These are phyloP conservation scores for Lycocerus yunnanus DNA, from an alignment of 2,888 invertebrate species.

Conservation along the genomic window DNA sequence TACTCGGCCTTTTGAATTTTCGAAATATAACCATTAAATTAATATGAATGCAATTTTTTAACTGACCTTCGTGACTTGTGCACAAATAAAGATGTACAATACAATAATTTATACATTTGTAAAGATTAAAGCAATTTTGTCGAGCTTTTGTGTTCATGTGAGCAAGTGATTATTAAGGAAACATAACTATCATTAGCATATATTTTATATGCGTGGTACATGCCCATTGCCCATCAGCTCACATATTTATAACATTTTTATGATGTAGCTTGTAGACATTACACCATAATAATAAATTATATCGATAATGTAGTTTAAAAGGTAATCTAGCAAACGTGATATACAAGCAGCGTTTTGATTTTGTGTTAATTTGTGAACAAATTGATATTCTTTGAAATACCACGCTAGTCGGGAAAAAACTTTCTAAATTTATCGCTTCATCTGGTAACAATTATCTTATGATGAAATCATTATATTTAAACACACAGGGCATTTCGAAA, in stretches of 20 bases:
- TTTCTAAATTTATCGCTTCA: background rate
- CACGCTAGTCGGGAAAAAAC: background rate
- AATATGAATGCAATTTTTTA: background rate
- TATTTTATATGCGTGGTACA: background rate
- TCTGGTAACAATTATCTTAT: constrained; percentile 8
- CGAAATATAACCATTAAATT: too few relatives aligned
- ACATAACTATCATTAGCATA: constrained; percentile 2
- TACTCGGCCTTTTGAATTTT: too few relatives aligned
- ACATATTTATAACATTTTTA: constrained; percentile 2
- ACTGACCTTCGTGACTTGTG: background rate
- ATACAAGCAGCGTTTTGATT: background rate
- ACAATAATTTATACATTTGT: background rate
- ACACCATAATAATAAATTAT: background rate
- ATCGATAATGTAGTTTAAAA: background rate
- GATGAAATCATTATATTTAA: constrained; percentile 25
- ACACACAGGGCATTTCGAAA: constrained; percentile 17
- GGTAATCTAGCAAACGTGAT: background rate
- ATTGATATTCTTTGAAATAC: background rate
- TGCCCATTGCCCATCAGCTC: background rate
- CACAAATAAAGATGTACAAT: background rate
- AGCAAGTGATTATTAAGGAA: background rate
- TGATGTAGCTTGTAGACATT: background rate
- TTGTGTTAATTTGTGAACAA: background rate
- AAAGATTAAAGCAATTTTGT: background rate
- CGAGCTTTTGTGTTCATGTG: background rate